phyloP scores from a whole-genome alignment of 2,888 invertebrate species.

The Spialia ferax region DNA sequence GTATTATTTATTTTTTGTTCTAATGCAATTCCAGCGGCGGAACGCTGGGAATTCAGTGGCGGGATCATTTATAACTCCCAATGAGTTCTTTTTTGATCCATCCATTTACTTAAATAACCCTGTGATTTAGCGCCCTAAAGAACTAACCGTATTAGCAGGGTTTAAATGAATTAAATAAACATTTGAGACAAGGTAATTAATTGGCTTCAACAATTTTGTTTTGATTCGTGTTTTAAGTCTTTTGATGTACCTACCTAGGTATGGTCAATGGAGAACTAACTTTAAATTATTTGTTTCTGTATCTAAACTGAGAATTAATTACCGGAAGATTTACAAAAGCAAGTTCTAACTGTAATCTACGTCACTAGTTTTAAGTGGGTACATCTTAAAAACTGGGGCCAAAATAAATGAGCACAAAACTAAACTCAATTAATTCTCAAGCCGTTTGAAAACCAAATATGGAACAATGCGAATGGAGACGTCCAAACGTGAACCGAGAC shows the following conservation, averaged over 20 bases:
- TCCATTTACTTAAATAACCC: constrained; percentile 47
- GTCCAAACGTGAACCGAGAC: constrained; percentile 10
- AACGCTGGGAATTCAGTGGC: constrained; percentile 52
- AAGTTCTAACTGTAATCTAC: too few species aligned
- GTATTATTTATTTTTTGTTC: constrained; percentile 54
- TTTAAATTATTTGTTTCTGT: too few species aligned
- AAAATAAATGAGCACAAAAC: background rate
- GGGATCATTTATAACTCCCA: constrained; percentile 47
- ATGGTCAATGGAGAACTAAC: too few species aligned
- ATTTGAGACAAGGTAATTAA: constrained; percentile 37
- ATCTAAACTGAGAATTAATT: too few species aligned
- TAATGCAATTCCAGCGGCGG: constrained; percentile 61
- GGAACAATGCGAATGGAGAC: constrained; percentile 33
- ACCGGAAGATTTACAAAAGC: too few species aligned
- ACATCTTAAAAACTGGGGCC: background rate
- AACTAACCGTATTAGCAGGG: constrained; percentile 32
- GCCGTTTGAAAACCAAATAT: constrained; percentile 18
- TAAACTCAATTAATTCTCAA: constrained; percentile 25
- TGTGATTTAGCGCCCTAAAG: constrained; percentile 44
- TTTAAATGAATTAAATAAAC: constrained; percentile 37
- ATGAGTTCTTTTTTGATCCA: constrained; percentile 45
- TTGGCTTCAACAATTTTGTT: constrained; percentile 17
- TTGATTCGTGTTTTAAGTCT: constrained; percentile 15
- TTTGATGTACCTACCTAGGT: background rate
- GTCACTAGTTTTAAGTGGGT: background rate